phyloP scores from a whole-genome alignment of 2,797 vertebrate species.

The Gambelia wislizenii region DNA sequence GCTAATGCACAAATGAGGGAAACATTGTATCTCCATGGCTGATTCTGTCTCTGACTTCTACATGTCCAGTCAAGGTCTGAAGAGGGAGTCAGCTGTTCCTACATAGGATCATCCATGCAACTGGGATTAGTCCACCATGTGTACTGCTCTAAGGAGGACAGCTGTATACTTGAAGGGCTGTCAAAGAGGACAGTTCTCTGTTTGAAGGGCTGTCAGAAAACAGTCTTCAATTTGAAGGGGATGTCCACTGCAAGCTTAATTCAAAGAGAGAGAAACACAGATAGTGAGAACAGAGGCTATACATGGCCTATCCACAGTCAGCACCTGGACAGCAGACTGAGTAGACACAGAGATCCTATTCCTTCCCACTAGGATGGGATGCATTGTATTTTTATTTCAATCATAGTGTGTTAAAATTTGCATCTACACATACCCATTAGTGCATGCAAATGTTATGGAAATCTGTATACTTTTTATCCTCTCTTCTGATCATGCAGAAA shows the following conservation, averaged over 20 bases:
- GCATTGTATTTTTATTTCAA: not conserved
- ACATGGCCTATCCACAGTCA: too few species aligned
- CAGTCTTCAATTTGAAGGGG: too few species aligned
- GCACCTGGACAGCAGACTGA: too few species aligned
- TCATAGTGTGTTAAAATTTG: not conserved
- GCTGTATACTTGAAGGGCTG: not conserved
- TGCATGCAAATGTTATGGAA: not conserved
- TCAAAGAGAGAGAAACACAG: not conserved
- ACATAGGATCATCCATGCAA: too few species aligned
- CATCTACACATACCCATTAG: not conserved
- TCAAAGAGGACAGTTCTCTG: not conserved
- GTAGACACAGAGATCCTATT: too few species aligned
- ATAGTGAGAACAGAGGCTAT: not conserved
- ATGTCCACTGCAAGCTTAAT: not conserved
- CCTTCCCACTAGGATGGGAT: not conserved
- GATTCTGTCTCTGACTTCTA: not conserved
- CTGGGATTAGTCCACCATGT: not conserved
- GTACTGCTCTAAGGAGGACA: not conserved
- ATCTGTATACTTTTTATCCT: not conserved
- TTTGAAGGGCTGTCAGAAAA: too few species aligned
- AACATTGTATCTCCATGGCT: not conserved
- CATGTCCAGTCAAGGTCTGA: not conserved
- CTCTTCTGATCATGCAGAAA: not conserved
- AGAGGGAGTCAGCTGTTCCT: not conserved
- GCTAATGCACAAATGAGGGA: not conserved